These are phyloP conservation scores for Thunnus thynnus DNA, from an alignment of 2,113 vertebrate species.

Conservation along the genomic window DNA sequence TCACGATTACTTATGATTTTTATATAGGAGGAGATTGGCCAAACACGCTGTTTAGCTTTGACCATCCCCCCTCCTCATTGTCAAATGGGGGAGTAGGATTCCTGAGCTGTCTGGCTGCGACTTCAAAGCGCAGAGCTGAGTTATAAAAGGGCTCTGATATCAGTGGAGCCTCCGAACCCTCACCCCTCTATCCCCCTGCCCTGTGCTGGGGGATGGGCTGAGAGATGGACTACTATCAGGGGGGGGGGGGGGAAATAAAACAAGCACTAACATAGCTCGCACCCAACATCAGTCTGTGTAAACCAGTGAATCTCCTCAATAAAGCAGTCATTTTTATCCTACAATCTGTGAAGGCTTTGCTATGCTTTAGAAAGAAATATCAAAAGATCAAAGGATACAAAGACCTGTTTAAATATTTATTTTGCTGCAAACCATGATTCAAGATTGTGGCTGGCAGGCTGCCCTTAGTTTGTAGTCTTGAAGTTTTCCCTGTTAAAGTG, in stretches of 20 bases:
- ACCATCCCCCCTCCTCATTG: constrained; percentile 75
- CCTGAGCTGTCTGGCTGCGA: constrained; percentile 85
- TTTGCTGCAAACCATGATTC: constrained; percentile 44
- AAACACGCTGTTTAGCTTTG: constrained; percentile 65
- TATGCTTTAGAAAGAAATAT: constrained; percentile 22
- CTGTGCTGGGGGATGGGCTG: constrained; percentile 68
- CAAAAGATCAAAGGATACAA: constrained; percentile 58
- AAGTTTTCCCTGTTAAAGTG: constrained; percentile 16
- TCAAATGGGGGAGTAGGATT: constrained; percentile 83
- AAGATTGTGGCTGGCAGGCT: constrained; percentile 43
- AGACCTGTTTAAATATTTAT: constrained; percentile 64
- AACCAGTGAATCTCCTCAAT: constrained; percentile 31
- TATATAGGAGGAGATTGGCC: constrained; percentile 64
- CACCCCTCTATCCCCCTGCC: constrained; percentile 68
- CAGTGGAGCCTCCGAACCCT: constrained; percentile 80
- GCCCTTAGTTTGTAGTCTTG: constrained; percentile 37
- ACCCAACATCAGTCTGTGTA: constrained; percentile 22
- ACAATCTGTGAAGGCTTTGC: constrained; percentile 26
- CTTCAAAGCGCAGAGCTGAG: constrained; percentile 85
- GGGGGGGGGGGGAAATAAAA: neutral
- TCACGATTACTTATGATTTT: constrained; percentile 66
- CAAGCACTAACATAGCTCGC: constrained; percentile 13
- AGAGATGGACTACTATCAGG: constrained; percentile 34
- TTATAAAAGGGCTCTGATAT: constrained; percentile 86
- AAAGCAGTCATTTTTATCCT: constrained; percentile 27